Conservation (phyloP, 2,888 invertebrate genomes). For the Drosophila ezoana region DNA sequence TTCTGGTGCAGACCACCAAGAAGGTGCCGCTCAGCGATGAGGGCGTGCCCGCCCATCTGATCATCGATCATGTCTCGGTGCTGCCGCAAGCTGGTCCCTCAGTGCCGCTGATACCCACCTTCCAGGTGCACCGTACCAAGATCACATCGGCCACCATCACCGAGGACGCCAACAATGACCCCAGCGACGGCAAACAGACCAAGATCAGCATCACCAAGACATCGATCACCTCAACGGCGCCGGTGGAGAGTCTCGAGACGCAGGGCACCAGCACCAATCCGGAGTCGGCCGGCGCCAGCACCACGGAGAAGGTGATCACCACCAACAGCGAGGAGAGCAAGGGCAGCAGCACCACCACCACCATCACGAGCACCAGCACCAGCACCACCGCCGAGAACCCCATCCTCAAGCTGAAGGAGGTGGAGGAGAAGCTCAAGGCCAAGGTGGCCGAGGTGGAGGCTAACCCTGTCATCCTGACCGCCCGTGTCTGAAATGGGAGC, state of each 20-base stretch:
- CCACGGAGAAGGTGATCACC: slow-evolving; percentile 25
- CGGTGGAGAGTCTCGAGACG: slow-evolving; percentile 51
- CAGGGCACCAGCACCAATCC: slow-evolving; percentile 33
- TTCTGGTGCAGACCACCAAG: slow-evolving; percentile 74
- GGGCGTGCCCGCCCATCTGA: slow-evolving; percentile 72
- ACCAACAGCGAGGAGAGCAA: slow-evolving; percentile 33
- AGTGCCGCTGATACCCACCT: slow-evolving; percentile 72
- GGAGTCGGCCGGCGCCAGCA: slow-evolving; percentile 17
- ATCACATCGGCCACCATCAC: slow-evolving; percentile 64
- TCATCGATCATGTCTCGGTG: slow-evolving; percentile 82
- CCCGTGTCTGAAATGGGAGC: slow-evolving; percentile 75
- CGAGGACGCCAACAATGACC: slow-evolving; percentile 60
- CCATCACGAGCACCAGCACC: slow-evolving; percentile 25
- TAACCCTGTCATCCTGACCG: slow-evolving; percentile 83
- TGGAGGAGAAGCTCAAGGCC: slow-evolving; percentile 82
- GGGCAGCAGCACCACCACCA: slow-evolving; percentile 37
- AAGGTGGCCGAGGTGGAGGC: slow-evolving; percentile 84
- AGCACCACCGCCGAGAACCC: slow-evolving; percentile 65
- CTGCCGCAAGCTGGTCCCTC: slow-evolving; percentile 62
- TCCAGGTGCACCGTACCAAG: slow-evolving; percentile 77
- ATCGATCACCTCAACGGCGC: slow-evolving; percentile 66
- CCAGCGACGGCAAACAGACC: slow-evolving; percentile 68
- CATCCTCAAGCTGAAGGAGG: slow-evolving; percentile 73
- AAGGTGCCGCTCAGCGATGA: slow-evolving; percentile 63
- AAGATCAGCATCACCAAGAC: slow-evolving; percentile 75